phyloP scores from a whole-genome alignment of 2,888 invertebrate species.

The Drosophila prolongata region DNA sequence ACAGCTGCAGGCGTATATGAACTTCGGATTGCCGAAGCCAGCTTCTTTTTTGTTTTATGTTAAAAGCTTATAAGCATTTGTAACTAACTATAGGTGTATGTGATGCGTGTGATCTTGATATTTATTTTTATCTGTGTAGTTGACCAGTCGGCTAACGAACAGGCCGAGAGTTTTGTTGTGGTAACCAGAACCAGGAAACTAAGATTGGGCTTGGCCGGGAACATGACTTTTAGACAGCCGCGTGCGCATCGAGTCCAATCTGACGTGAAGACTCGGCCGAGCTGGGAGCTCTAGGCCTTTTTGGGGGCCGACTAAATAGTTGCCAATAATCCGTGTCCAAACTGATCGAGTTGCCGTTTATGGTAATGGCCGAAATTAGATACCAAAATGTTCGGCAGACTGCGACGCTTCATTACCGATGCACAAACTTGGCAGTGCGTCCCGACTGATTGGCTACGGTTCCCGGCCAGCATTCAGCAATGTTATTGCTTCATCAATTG shows the following conservation, averaged over 20 bases:
- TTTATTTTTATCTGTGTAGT: background rate
- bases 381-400: constrained; percentile 60
- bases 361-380: constrained; percentile 81
- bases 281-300: constrained; percentile 67
- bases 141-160: constrained; percentile 55
- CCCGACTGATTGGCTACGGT: constrained; percentile 67
- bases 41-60: too few species aligned
- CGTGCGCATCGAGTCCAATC: constrained; percentile 69
- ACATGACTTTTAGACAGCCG: constrained; percentile 73
- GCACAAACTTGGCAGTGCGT: constrained; percentile 73
- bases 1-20: too few species aligned
- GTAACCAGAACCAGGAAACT: constrained; percentile 57
- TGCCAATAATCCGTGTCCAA: constrained; percentile 81
- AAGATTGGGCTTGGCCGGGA: constrained; percentile 58
- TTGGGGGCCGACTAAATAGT: constrained; percentile 65
- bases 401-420: constrained; percentile 65
- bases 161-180: constrained; percentile 66
- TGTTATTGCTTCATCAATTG: constrained; percentile 71
- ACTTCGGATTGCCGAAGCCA: too few species aligned
- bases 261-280: constrained; percentile 10
- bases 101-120: too few species aligned
- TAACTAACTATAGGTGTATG: too few species aligned
- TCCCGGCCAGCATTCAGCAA: constrained; percentile 56
- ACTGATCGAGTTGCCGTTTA: constrained; percentile 80
- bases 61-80: too few species aligned